A percentile compares a stretch with the other conserved stretches of the same genome.
Conservation (phyloP, 2,888 invertebrate genomes). For the Troglohyphantes excavatus region DNA sequence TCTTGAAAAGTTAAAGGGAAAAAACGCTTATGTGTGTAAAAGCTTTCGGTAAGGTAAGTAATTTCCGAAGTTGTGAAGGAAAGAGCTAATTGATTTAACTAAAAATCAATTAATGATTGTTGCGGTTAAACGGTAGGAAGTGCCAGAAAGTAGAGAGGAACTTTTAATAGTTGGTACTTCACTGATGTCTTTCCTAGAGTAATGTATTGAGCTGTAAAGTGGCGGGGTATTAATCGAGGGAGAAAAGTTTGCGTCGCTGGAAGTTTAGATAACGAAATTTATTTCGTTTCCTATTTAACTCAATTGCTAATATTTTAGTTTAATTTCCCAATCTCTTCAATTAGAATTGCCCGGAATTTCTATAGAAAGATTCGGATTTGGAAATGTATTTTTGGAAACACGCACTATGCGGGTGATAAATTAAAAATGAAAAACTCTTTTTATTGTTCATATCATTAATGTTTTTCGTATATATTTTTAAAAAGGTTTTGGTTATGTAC, state of each 20-base stretch:
- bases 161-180: constrained; percentile 52
- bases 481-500: no score
- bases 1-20: constrained; percentile 17
- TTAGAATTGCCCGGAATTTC: background rate
- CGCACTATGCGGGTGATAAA: no score
- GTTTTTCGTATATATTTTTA: no score
- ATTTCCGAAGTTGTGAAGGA: constrained; percentile 40
- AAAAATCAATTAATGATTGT: constrained; percentile 68
- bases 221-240: background rate
- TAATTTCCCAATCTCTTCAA: background rate
- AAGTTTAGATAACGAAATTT: background rate
- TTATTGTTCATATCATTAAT: no score
- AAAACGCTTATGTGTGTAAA: constrained; percentile 28
- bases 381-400: no score
- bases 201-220: constrained; percentile 22
- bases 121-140: constrained; percentile 51
- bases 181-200: constrained; percentile 7
- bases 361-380: no score
- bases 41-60: constrained; percentile 21
- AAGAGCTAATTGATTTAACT: constrained; percentile 63
- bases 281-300: background rate
- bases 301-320: background rate
- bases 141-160: constrained; percentile 22
- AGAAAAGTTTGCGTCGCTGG: background rate
- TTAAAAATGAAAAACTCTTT: no score